These are phyloP conservation scores for Dromococcyx pavoninus DNA, from an alignment of 2,797 vertebrate species.

Conservation along the genomic window DNA sequence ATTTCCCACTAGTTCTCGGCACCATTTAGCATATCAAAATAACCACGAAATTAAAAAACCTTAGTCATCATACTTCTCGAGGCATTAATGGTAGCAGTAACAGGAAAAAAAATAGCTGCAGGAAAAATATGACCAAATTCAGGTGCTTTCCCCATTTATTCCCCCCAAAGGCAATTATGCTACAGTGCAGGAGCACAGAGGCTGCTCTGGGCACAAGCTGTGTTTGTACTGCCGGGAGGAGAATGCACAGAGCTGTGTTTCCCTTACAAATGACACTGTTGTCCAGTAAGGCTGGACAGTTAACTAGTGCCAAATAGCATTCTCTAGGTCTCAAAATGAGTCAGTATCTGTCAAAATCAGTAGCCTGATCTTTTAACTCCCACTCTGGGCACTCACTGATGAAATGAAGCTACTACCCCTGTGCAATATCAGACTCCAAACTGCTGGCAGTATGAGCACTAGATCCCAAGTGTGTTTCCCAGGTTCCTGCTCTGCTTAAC, in stretches of 20 bases:
- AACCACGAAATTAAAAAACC: conserved; percentile 33
- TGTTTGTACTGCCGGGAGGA: neutral
- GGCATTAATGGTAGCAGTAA: neutral
- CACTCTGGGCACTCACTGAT: neutral
- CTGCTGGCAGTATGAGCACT: neutral
- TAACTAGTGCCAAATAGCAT: neutral
- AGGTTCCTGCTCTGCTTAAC: neutral
- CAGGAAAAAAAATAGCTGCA: neutral
- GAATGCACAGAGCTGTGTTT: neutral
- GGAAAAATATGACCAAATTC: neutral
- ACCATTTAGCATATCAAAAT: conserved; percentile 38
- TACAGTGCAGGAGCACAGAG: neutral
- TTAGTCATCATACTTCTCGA: neutral
- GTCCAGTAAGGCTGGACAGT: neutral
- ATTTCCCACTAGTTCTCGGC: conserved; percentile 14
- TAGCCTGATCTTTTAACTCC: neutral
- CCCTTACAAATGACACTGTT: neutral
- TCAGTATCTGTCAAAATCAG: neutral
- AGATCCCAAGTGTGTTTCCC: neutral
- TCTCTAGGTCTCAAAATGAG: neutral
- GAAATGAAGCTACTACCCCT: neutral
- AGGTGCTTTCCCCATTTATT: neutral
- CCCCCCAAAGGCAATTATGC: neutral
- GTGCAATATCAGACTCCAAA: neutral
- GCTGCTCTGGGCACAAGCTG: neutral